Evolutionary conservation across 2,797 vertebrate species (phyloP), one percentile per base, ranked within the genome.

Genomic region (Gallinago stenura): DNA sequence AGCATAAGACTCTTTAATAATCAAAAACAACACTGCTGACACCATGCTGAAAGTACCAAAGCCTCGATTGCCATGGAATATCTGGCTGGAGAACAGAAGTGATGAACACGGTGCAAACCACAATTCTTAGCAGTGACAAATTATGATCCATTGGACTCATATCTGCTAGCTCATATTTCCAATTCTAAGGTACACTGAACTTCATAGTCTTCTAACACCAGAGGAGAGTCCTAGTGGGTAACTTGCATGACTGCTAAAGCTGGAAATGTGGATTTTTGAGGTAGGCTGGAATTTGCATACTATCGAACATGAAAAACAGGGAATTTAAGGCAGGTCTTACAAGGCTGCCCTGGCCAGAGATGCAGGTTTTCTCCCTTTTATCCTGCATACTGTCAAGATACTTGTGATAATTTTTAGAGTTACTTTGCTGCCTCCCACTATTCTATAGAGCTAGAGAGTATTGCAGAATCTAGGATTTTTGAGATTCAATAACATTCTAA

Each of bases 1-100:
- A 90, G 75, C 68, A 68, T 80, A 78, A 93, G 83, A 83, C 65
- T 79, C 26, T 96, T 95, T 94, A 97, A 96, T 91, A 89, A 93
- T 61, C 61, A 35, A 93, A 93, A 51, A 1, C 79, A 91, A 87
- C n/a, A 25, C 50, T 92, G 78, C 71, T 87, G 90, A 88, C 83
- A 83, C 45, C n/a, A 65, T 6, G 53, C 50, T 83, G 87, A 87
- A 93, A 22, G 57, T 81, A 69, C 3, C 26, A 66, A 90, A 83
- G 70, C 57, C 61, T 91, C 0, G 0, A 41, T 3, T 83, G 13
- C 82, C 87, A 65, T 53, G 64, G 64, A 80, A 26, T 22, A 48
- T 56, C 70, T 89, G 84, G 37, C 30, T 84, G 87, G 68, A 87
- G 48, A 95, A 45, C 30, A 51, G 16, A 66, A 81, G 73, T 35